These are phyloP conservation scores for Archivesica marissinica DNA, from an alignment of 1,140 invertebrate genomes.

Conservation along the genomic window DNA sequence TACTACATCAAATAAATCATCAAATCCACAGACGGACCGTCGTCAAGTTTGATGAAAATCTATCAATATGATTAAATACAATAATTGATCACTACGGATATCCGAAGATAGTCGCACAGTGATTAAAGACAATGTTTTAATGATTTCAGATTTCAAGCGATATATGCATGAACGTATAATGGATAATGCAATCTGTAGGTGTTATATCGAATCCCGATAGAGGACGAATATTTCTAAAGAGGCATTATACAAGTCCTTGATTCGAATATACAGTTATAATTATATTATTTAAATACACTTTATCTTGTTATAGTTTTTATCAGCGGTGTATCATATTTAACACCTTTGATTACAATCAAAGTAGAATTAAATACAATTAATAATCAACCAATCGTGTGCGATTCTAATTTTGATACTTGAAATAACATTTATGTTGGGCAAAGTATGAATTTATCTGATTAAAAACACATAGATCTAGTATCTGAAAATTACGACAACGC, in stretches of 20 bases:
- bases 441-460: no score
- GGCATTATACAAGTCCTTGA: background rate
- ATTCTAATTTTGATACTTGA: no score
- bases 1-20: constrained; percentile 35
- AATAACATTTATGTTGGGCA: no score
- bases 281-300: background rate
- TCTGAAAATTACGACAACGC: no score
- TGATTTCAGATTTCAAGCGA: constrained; percentile 13
- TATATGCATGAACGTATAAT: background rate
- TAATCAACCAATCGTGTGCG: no score
- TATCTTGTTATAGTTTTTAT: constrained; percentile 16
- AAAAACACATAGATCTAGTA: no score
- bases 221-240: background rate
- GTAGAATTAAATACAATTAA: constrained; percentile 55
- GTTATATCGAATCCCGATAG: no score
- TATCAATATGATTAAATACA: constrained; percentile 33
- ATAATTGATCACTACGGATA: constrained; percentile 46
- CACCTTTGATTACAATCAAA: constrained; percentile 53
- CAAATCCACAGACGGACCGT: background rate
- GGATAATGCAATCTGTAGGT: background rate
- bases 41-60: constrained; percentile 26
- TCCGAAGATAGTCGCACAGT: background rate
- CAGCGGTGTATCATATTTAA: constrained; percentile 36
- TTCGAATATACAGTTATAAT: background rate
- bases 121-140: constrained; percentile 49